Evolutionary conservation across 2,113 vertebrate genomes (phyloP), one percentile per base, ranked within the genome.

Genomic region (Paracanthobrama guichenoti): DNA sequence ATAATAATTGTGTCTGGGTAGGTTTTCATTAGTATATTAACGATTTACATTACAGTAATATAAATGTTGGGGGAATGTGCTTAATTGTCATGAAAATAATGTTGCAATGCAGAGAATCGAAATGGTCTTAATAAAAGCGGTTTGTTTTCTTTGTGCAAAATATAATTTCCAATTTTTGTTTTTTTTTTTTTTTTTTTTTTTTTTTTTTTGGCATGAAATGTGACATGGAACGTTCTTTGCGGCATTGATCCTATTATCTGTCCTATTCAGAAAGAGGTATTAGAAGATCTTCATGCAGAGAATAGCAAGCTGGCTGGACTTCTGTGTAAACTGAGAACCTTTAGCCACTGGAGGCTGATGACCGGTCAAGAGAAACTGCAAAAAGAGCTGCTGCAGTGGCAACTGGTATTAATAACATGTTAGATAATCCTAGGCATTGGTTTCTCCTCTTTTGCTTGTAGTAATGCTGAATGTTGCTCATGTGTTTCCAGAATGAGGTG

Each of bases 261-360:
- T 81, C 13, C 13, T 31, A 1, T 76, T 71, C 39, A 94, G 93
- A 93, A 93, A 90, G 90, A 93, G 42, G 90, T 94, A 46, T 89
- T 95, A 87, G 87, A 91, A 57, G 81, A 90, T 31, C 16, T 92
- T 42, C 22, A 50, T 76, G 85, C 84, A 85, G 94, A 94, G 87
- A 94, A 91, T 44, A 87, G 18, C 31, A 84, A 82, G 53, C 85
- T 95, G 86, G 84, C 81, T 0, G 46, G 89, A 42, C 81, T 95
- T 81, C 64, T 94, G 64, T 76, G 90, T 88, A 93, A 95, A 76
- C 75, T 90, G 67, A 94, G 89, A 90, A 86, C 89, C 66, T 87
- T 95, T 85, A 89, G 75, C 62, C 57, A 16, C 28, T 95, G 95
- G 94, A 93, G 91, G 80, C 80, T 93, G 89, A 91, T 85, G 3